Evolutionary conservation across 2,113 vertebrate genomes (phyloP).

Genomic region (Otocyon megalotis): DNA sequence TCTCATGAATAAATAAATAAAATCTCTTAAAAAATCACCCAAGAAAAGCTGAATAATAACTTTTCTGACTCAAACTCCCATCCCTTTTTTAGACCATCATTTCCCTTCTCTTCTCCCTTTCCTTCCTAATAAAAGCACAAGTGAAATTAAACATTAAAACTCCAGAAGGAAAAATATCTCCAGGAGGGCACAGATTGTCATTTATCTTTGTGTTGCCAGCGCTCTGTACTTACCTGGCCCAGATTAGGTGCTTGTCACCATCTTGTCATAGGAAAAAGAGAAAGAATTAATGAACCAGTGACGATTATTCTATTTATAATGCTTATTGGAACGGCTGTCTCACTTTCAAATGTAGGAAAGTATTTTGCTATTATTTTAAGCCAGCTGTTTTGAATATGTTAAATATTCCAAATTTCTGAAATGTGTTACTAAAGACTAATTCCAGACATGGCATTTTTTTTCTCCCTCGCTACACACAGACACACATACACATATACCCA

Average conservation of each 20-base stretch:
- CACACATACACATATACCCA: not conserved
- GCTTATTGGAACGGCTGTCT: conserved; percentile 54
- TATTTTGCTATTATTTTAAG: conserved; percentile 59
- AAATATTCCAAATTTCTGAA: conserved; percentile 61
- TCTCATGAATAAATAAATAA: no score
- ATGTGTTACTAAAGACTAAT: conserved; percentile 13
- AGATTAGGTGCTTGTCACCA: conserved; percentile 72
- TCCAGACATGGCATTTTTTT: not conserved
- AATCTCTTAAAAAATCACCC: not conserved
- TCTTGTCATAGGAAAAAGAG: conserved; percentile 50
- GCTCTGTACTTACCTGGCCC: conserved; percentile 65
- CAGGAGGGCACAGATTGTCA: conserved; percentile 67
- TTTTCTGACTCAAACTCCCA: conserved; percentile 61
- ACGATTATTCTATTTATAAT: conserved; percentile 65
- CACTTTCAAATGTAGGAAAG: conserved; percentile 52
- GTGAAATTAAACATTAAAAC: conserved; percentile 82
- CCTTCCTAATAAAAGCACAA: conserved; percentile 76
- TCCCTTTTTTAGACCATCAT: conserved; percentile 61
- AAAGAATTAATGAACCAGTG: conserved; percentile 62
- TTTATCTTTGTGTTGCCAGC: conserved; percentile 76
- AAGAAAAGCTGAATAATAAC: conserved; percentile 49
- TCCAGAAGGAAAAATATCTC: conserved; percentile 65
- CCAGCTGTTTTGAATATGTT: conserved; percentile 40
- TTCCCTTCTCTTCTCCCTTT: conserved; percentile 59
- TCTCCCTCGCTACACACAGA: not conserved